Percentiles rank a stretch among this genome's conserved stretches.
phyloP scores from a whole-genome alignment of 2,797 vertebrate genomes.

The Rhinogobio ventralis region DNA sequence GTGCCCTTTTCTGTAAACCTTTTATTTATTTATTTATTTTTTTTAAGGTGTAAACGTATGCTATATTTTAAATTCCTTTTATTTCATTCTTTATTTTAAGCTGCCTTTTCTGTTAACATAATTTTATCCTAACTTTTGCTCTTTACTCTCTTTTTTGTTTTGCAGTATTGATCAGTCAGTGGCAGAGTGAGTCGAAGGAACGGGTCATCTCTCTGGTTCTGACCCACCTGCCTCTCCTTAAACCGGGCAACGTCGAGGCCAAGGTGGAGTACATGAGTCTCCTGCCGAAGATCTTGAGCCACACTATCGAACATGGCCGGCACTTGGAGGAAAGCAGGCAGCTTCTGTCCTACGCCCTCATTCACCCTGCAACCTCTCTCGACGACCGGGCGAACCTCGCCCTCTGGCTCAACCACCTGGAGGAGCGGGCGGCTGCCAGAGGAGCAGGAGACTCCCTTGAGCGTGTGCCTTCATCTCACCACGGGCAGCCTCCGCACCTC shows the following conservation, averaged over 20 bases:
- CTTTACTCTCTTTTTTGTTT: not conserved
- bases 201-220: conserved; percentile 93
- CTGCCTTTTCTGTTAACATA: not conserved
- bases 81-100: not conserved
- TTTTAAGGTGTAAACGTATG: not conserved
- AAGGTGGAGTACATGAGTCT: conserved; percentile 98
- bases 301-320: conserved; percentile 95
- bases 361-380: conserved; percentile 95
- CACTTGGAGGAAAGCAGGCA: conserved; percentile 98
- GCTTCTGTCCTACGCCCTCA: conserved; percentile 96
- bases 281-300: conserved; percentile 93
- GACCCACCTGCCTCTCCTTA: conserved; percentile 94
- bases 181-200: conserved; percentile 96
- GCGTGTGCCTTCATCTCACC: conserved; percentile 78
- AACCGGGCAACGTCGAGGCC: conserved; percentile 93
- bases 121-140: not conserved
- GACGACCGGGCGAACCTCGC: conserved; percentile 94
- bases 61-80: not conserved
- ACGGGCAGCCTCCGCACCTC: conserved; percentile 84
- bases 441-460: conserved; percentile 86
- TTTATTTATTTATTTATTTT: conserved; percentile 23
- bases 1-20: not conserved
- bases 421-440: conserved; percentile 85
- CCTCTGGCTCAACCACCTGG: conserved; percentile 98
- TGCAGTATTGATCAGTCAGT: conserved; percentile 94